Evolutionary conservation across 2,888 invertebrate genomes (phyloP).

Genomic region (Hirtodrosophila alboralis): DNA sequence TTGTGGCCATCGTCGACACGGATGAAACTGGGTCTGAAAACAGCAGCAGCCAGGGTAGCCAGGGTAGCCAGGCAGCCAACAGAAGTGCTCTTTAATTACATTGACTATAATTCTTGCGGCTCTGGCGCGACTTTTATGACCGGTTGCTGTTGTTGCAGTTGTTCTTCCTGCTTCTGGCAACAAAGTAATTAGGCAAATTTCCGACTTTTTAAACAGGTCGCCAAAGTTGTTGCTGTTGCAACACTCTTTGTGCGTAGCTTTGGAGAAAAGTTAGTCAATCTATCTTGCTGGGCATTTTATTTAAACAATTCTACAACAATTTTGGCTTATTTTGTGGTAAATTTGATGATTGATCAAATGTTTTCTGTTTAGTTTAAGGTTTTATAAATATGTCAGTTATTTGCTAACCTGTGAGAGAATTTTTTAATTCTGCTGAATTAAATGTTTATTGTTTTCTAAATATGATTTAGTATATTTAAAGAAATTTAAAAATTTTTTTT

Average conservation of each 20-base stretch:
- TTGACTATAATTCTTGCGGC: constrained; percentile 80
- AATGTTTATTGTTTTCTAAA: too few relatives aligned
- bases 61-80: constrained; percentile 43
- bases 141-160: constrained; percentile 32
- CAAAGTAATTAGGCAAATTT: constrained; percentile 81
- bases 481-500: too few relatives aligned
- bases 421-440: too few relatives aligned
- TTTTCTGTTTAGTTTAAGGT: too few relatives aligned
- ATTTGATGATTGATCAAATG: neutral
- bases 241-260: constrained; percentile 9
- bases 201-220: constrained; percentile 77
- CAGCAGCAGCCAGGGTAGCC: neutral
- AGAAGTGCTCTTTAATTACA: constrained; percentile 81
- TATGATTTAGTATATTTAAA: too few relatives aligned
- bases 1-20: constrained; percentile 55
- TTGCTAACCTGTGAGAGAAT: too few relatives aligned
- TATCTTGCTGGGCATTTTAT: too few relatives aligned
- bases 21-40: too few relatives aligned
- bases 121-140: constrained; percentile 76
- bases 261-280: constrained; percentile 1
- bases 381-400: too few relatives aligned
- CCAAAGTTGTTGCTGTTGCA: constrained; percentile 45
- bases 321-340: too few relatives aligned
- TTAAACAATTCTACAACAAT: too few relatives aligned
- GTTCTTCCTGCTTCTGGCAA: constrained; percentile 59